Percentiles rank a stretch among this genome's conserved stretches.
Conservation (phyloP, 35 echinoderm and acorn worm species). For the Heliocidaris erythrogramma region DNA sequence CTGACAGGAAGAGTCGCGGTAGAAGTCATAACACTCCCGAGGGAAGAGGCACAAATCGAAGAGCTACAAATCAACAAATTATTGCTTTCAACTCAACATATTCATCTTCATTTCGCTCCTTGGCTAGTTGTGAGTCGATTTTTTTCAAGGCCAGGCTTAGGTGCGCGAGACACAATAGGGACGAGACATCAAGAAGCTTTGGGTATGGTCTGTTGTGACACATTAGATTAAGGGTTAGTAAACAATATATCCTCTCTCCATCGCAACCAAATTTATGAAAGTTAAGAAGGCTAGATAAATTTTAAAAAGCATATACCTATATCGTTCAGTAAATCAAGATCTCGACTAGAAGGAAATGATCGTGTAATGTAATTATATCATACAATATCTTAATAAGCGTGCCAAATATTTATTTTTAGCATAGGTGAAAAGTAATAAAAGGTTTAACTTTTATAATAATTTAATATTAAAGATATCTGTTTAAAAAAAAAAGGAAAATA, state of each 20-base stretch:
- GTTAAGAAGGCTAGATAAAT: neutral
- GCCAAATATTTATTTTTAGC: neutral
- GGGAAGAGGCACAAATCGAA: neutral
- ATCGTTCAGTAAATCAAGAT: neutral
- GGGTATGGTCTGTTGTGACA: neutral
- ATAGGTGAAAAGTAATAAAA: too few species aligned
- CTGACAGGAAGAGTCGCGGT: slow-evolving; percentile 30
- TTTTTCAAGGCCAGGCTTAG: neutral
- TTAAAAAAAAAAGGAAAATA: too few species aligned
- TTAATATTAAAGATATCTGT: too few species aligned
- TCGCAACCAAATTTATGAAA: neutral
- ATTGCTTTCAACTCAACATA: slow-evolving; percentile 35
- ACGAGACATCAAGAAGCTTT: neutral
- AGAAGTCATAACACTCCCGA: slow-evolving; percentile 30
- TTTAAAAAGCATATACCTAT: neutral
- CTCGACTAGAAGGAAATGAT: neutral
- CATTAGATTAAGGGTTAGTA: neutral
- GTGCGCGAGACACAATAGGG: neutral
- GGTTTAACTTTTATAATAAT: too few species aligned
- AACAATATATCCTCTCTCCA: neutral
- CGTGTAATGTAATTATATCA: neutral
- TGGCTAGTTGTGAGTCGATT: neutral
- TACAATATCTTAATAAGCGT: neutral
- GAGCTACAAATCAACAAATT: slow-evolving; percentile 32
- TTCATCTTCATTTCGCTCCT: slow-evolving; percentile 27